phyloP scores from a whole-genome alignment of 53 echinoderm and acorn worm genomes.

The Astropecten irregularis region DNA sequence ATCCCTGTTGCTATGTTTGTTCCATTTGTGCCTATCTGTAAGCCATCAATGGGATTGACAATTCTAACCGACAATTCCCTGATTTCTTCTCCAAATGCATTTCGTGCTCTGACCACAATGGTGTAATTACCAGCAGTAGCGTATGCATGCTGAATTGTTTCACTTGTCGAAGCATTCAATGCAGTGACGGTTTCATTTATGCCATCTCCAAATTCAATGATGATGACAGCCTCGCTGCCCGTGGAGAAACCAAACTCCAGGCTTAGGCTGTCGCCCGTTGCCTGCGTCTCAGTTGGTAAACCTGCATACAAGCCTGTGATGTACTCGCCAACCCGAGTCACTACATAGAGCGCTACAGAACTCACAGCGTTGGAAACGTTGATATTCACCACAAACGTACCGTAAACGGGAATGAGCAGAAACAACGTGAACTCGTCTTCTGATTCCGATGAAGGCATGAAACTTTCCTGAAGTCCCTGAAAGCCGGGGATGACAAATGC shows the following conservation, averaged over 20 bases:
- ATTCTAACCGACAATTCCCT: background rate
- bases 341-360: background rate
- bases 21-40: background rate
- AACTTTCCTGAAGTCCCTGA: background rate
- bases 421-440: background rate
- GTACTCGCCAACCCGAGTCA: slow-evolving; percentile 4
- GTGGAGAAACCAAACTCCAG: background rate
- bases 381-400: background rate
- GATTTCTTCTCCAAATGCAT: slow-evolving; percentile 4
- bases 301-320: slow-evolving; percentile 29
- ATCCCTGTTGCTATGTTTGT: background rate
- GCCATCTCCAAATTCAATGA: slow-evolving; percentile 56
- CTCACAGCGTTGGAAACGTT: slow-evolving; percentile 34
- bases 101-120: slow-evolving; percentile 39
- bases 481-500: slow-evolving; percentile 8
- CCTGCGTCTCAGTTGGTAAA: background rate
- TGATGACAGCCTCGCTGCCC: slow-evolving; percentile 35
- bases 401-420: slow-evolving; percentile 12
- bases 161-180: background rate
- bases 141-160: slow-evolving; percentile 50
- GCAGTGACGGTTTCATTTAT: background rate
- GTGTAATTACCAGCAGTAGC: slow-evolving; percentile 32
- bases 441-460: background rate
- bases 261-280: background rate
- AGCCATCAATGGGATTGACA: slow-evolving; percentile 24